Percentiles rank a stretch among this genome's conserved stretches.
These are phyloP conservation scores for Telmatochromis bifrenatus DNA, from an alignment of 2,113 vertebrate species.

Conservation along the genomic window DNA sequence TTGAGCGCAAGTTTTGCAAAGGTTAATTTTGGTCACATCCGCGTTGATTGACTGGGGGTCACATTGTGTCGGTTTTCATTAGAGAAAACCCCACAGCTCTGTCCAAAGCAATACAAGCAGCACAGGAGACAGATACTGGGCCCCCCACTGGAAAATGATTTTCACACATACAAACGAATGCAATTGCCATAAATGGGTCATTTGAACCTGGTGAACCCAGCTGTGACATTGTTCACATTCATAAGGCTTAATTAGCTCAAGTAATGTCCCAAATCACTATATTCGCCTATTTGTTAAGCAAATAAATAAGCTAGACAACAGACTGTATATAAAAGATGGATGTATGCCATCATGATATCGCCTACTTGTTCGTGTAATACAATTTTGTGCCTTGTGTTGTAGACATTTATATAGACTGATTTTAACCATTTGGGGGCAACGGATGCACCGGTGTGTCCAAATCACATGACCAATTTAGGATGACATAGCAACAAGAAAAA, in stretches of 20 bases:
- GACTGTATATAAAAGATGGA: neutral
- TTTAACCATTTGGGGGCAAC: neutral
- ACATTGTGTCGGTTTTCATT: neutral
- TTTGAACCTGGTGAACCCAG: neutral
- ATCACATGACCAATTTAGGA: neutral
- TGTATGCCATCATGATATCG: neutral
- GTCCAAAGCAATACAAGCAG: neutral
- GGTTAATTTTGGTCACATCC: neutral
- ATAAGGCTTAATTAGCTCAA: neutral
- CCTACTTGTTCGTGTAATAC: neutral
- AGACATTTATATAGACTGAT: neutral
- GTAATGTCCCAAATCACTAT: neutral
- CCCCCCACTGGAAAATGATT: neutral
- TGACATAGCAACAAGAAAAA: accelerated
- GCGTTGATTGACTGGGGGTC: neutral
- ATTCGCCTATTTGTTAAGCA: neutral
- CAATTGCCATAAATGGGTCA: neutral
- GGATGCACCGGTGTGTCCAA: neutral
- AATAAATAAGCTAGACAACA: neutral
- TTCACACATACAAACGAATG: neutral
- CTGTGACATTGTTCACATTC: neutral
- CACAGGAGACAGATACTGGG: neutral
- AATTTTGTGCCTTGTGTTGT: neutral
- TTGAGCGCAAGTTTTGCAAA: neutral
- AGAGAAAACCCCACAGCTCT: neutral